Percentiles rank a stretch among this genome's conserved stretches.
Conservation (phyloP, 2,888 invertebrate genomes). For the Rhagonycha fulva region DNA sequence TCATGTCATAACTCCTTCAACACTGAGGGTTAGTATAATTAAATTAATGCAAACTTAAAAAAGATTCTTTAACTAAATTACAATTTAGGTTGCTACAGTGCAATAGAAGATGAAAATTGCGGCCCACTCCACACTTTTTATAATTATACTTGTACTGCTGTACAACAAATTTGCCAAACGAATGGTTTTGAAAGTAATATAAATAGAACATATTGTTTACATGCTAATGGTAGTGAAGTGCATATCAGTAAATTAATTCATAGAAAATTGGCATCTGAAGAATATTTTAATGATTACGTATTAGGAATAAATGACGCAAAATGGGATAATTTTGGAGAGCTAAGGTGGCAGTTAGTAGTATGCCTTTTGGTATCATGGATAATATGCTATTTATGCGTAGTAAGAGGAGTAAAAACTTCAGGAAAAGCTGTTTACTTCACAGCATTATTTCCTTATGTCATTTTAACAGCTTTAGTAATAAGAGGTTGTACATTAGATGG, state of each 20-base stretch:
- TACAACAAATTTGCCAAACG: constrained; percentile 58
- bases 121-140: constrained; percentile 60
- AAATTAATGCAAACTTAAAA: background rate
- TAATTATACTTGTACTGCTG: constrained; percentile 57
- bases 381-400: constrained; percentile 83
- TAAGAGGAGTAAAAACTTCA: constrained; percentile 86
- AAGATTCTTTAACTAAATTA: background rate
- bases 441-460: constrained; percentile 72
- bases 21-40: constrained; percentile 59
- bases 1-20: constrained; percentile 68
- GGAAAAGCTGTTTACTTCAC: constrained; percentile 82
- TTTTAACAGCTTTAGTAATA: constrained; percentile 66
- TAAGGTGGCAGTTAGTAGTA: constrained; percentile 82
- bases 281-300: constrained; percentile 71
- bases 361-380: constrained; percentile 81
- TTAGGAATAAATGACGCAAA: constrained; percentile 73
- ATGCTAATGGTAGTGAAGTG: constrained; percentile 43
- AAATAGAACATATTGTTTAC: constrained; percentile 58
- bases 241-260: constrained; percentile 61
- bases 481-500: constrained; percentile 65
- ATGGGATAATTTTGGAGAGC: constrained; percentile 74
- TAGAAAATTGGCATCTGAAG: constrained; percentile 59
- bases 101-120: constrained; percentile 63
- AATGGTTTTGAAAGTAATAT: constrained; percentile 51
- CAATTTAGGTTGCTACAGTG: constrained; percentile 66